These are phyloP conservation scores for Hirtodrosophila cameraria DNA, from an alignment of 2,888 invertebrate genomes.

Conservation along the genomic window DNA sequence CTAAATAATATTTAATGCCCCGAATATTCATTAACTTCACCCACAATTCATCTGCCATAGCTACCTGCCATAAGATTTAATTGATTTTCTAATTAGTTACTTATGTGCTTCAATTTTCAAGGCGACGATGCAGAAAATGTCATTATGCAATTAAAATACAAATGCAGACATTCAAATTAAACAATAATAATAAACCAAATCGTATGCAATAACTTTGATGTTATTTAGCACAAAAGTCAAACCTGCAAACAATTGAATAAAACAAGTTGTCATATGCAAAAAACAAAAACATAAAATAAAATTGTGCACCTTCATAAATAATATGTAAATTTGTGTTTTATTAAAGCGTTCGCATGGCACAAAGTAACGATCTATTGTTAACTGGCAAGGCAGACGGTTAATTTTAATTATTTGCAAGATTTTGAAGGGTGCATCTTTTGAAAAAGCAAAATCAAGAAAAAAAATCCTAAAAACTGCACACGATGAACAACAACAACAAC, in stretches of 20 bases:
- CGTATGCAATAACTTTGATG: no score
- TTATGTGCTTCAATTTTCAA: constrained; percentile 17
- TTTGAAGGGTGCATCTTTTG: constrained; percentile 28
- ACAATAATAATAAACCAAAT: no score
- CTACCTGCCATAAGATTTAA: constrained; percentile 20
- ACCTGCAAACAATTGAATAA: no score
- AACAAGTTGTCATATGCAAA: no score
- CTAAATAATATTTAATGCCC: no score
- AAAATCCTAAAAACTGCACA: constrained; percentile 45
- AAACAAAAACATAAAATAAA: no score
- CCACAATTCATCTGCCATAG: constrained; percentile 3
- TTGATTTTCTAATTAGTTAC: constrained; percentile 27
- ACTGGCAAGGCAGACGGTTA: constrained; percentile 12
- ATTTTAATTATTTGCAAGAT: constrained; percentile 38
- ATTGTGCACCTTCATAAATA: no score
- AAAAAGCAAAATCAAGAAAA: constrained; percentile 17
- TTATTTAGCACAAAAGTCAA: no score
- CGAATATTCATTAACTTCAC: no score
- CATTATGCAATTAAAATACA: not conserved
- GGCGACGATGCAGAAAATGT: constrained; percentile 15
- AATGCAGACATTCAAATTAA: no score
- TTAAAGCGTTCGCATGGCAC: constrained; percentile 5
- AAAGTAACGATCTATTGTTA: constrained; percentile 8
- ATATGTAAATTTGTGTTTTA: constrained; percentile 18
- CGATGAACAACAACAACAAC: constrained; percentile 39